A percentile compares a stretch with the other conserved stretches of the same genome.
phyloP scores from a whole-genome alignment of 2,113 vertebrate genomes.

The Lepus timidus region DNA sequence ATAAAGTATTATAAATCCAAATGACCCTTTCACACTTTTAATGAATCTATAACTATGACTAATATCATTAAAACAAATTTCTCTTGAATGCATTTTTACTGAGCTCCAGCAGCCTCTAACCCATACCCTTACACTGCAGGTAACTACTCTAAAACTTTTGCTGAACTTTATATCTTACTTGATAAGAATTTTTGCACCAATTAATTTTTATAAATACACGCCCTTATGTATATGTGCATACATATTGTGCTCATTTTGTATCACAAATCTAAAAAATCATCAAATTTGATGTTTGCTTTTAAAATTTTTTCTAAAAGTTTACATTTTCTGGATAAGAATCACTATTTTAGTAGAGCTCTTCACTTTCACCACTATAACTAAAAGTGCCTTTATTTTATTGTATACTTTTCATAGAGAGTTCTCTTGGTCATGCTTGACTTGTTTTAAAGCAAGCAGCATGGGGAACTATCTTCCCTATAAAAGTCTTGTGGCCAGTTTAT shows the following conservation, averaged over 20 bases:
- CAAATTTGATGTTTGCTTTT: background rate
- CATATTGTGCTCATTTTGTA: background rate
- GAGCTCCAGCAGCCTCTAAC: background rate
- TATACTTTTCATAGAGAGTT: background rate
- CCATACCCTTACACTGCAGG: background rate
- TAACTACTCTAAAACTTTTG: background rate
- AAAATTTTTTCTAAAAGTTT: constrained; percentile 3
- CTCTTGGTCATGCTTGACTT: background rate
- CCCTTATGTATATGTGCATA: background rate
- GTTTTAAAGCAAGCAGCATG: background rate
- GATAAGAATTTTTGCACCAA: background rate
- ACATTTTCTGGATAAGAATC: background rate
- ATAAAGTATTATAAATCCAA: background rate
- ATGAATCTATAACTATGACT: background rate
- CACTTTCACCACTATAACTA: background rate
- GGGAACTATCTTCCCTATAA: background rate
- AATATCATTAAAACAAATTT: constrained; percentile 9
- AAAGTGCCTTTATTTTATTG: background rate
- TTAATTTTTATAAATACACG: background rate
- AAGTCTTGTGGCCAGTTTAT: background rate
- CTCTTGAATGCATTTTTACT: constrained; percentile 28
- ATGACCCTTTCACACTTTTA: background rate
- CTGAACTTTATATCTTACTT: background rate
- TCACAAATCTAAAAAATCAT: constrained; percentile 11
- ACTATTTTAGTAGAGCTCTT: background rate